Conservation (phyloP, 2,797 vertebrate genomes). For the Sorex maritimensis region DNA sequence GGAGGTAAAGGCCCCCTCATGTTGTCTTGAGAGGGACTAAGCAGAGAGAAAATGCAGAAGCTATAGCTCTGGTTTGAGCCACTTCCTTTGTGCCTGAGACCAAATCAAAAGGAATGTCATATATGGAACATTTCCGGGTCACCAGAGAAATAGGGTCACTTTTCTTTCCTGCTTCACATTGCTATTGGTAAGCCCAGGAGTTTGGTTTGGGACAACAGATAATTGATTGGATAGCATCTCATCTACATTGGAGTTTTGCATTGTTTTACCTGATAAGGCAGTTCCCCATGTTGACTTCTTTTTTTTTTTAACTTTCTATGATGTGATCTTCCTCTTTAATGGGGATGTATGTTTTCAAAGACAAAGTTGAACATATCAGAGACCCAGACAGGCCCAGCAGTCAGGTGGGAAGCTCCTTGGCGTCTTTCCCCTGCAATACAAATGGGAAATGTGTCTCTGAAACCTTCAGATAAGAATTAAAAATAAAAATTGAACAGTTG, state of each 20-base stretch:
- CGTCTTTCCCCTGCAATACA: background rate
- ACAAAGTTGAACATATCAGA: conserved; percentile 61
- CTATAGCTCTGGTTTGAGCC: background rate
- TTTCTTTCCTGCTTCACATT: conserved; percentile 28
- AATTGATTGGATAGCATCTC: background rate
- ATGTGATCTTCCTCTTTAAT: conserved; percentile 16
- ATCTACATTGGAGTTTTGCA: background rate
- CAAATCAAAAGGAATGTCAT: background rate
- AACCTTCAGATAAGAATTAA: conserved; percentile 84
- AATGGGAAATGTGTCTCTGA: conserved; percentile 77
- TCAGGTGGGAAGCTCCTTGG: background rate
- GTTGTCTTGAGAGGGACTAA: background rate
- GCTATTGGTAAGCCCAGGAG: background rate
- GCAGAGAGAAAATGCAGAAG: background rate
- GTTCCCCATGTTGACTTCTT: background rate
- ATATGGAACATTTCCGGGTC: background rate
- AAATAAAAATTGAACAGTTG: conserved; percentile 81
- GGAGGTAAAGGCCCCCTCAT: background rate
- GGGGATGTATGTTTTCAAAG: conserved; percentile 78
- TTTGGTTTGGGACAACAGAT: conserved; percentile 35
- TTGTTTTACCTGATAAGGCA: background rate
- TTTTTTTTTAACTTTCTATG: background rate
- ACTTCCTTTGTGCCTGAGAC: background rate
- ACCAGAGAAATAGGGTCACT: background rate
- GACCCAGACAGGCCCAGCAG: background rate